phyloP scores from a whole-genome alignment of 2,797 vertebrate genomes.

The Nyctibius grandis region DNA sequence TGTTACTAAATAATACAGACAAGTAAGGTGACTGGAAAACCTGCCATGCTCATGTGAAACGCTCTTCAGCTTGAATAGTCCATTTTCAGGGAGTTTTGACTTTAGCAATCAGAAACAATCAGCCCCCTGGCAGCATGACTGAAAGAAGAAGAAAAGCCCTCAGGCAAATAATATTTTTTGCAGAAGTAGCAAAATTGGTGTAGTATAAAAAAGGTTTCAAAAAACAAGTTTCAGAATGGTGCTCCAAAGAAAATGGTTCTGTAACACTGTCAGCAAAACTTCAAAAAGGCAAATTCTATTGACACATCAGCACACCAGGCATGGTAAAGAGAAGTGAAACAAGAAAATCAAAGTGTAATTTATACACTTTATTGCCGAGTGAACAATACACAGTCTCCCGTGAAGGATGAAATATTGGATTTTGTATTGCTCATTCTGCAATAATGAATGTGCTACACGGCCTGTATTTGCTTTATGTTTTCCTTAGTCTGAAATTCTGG shows the following conservation, averaged over 20 bases:
- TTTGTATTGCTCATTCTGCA: not conserved
- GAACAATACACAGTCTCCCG: not conserved
- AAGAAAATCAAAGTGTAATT: conserved; percentile 55
- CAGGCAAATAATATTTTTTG: conserved; percentile 19
- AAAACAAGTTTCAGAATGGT: conserved; percentile 22
- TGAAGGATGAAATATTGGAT: conserved; percentile 33
- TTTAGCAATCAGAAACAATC: conserved; percentile 35
- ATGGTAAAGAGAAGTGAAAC: conserved; percentile 12
- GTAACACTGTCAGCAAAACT: conserved; percentile 20
- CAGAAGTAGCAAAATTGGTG: conserved; percentile 29
- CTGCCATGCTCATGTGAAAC: not conserved
- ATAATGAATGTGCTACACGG: not conserved
- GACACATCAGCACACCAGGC: not conserved
- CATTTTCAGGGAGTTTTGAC: conserved; percentile 22
- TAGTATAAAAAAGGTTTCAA: not conserved
- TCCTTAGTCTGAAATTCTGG: not conserved
- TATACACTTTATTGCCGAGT: not conserved
- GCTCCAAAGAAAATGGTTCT: conserved; percentile 41
- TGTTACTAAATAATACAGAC: conserved; percentile 22
- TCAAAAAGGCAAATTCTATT: conserved; percentile 30
- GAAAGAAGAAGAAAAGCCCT: conserved; percentile 34
- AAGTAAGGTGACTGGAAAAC: conserved; percentile 22
- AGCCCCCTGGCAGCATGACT: conserved; percentile 38
- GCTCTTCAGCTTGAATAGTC: conserved; percentile 4
- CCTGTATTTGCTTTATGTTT: not conserved